A percentile compares a stretch with the other conserved stretches of the same genome.
phyloP scores from a whole-genome alignment of 2,797 vertebrate genomes.

The Galaxias olidus region DNA sequence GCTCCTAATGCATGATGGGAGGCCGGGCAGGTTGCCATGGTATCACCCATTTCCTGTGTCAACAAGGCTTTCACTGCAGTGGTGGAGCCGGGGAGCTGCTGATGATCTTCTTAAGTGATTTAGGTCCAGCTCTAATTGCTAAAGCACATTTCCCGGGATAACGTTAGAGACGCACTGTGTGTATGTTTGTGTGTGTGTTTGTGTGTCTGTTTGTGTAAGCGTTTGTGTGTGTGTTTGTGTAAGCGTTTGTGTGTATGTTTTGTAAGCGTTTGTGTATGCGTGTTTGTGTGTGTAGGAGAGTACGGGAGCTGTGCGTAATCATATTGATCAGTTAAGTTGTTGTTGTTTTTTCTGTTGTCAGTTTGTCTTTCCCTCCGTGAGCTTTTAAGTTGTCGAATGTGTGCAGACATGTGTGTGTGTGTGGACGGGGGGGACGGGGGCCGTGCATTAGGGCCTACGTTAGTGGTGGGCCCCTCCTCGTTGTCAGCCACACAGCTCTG shows the following conservation, averaged over 20 bases:
- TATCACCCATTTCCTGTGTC: conserved; percentile 21
- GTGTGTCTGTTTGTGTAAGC: too few relatives aligned
- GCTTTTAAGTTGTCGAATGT: too few relatives aligned
- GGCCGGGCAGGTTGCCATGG: conserved; percentile 42
- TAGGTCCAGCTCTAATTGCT: conserved; percentile 9
- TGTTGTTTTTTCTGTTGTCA: too few relatives aligned
- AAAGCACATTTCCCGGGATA: conserved; percentile 17
- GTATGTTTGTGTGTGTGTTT: too few relatives aligned
- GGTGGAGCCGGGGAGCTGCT: conserved; percentile 22
- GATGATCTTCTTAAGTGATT: conserved; percentile 53
- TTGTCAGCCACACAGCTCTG: conserved; percentile 94
- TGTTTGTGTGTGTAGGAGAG: background rate
- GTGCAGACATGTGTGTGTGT: background rate
- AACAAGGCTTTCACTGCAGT: conserved; percentile 25
- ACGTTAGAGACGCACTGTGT: background rate
- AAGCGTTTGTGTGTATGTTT: background rate
- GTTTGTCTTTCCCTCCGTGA: too few relatives aligned
- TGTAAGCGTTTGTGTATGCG: background rate
- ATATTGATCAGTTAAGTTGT: too few relatives aligned
- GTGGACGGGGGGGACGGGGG: too few relatives aligned
- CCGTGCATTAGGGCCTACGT: conserved; percentile 73
- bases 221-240: too few relatives aligned
- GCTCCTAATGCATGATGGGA: conserved; percentile 44
- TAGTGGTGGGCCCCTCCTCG: conserved; percentile 93
- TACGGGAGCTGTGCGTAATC: too few relatives aligned